Conservation (phyloP, 2,888 invertebrate genomes). For the Amblyteles armatorius region DNA sequence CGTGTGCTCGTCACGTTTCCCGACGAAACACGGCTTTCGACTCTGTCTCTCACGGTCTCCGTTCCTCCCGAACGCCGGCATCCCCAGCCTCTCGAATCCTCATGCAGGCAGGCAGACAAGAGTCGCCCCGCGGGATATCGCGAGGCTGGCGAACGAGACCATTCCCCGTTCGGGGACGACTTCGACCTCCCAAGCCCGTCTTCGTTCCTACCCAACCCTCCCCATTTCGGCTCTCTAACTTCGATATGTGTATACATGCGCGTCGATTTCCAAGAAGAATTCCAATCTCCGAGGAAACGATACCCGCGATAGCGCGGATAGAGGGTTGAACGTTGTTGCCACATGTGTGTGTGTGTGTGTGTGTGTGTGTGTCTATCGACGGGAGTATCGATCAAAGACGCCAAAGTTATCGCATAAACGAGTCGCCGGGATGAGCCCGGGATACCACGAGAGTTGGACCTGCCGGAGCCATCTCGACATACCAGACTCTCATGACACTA, state of each 20-base stretch:
- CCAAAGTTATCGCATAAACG: slow-evolving; percentile 53
- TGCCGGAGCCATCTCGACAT: neutral
- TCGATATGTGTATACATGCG: slow-evolving; percentile 24
- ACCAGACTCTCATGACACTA: slow-evolving; percentile 15
- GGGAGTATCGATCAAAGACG: slow-evolving; percentile 45
- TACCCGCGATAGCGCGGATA: slow-evolving; percentile 21
- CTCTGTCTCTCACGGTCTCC: slow-evolving; percentile 55
- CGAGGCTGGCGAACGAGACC: slow-evolving; percentile 56
- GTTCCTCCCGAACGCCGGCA: slow-evolving; percentile 31
- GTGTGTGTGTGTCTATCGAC: neutral
- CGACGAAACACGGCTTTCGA: slow-evolving; percentile 70
- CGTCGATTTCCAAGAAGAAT: slow-evolving; percentile 71
- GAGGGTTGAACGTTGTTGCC: neutral
- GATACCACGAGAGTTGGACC: slow-evolving; percentile 39
- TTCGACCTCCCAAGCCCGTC: slow-evolving; percentile 56
- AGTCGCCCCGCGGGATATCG: slow-evolving; percentile 65
- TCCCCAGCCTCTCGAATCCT: slow-evolving; percentile 35
- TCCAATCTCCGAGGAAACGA: slow-evolving; percentile 61
- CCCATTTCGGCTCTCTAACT: neutral
- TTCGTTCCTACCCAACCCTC: neutral
- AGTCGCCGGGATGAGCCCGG: neutral
- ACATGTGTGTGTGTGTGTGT: neutral
- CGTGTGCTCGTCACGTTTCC: slow-evolving; percentile 68
- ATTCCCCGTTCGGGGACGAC: slow-evolving; percentile 42
- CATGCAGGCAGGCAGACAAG: slow-evolving; percentile 46